phyloP scores from a whole-genome alignment of 2,888 invertebrate genomes.

The Terebella lapidaria region DNA sequence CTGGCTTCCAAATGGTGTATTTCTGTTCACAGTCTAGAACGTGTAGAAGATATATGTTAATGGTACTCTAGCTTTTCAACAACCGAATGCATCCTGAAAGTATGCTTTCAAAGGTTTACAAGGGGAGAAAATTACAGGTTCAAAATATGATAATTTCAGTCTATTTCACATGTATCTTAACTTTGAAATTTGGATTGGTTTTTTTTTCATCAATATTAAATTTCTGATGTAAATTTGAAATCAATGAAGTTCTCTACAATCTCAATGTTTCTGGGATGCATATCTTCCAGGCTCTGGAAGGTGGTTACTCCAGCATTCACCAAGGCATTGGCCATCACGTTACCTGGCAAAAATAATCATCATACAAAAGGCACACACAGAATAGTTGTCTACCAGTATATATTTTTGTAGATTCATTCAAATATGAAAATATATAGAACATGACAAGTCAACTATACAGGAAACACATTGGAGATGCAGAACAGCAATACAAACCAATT shows the following conservation, averaged over 20 bases:
- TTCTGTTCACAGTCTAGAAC: slow-evolving; percentile 66
- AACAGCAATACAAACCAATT: slow-evolving; percentile 56
- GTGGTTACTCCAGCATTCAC: slow-evolving; percentile 66
- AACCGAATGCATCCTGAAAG: too few species aligned
- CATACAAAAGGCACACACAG: neutral
- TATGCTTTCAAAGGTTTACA: too few species aligned
- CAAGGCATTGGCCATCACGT: slow-evolving; percentile 62
- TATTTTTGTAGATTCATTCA: neutral
- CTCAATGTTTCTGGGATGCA: slow-evolving; percentile 71
- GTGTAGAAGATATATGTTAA: neutral
- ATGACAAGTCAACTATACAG: neutral
- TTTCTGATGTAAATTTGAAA: too few species aligned
- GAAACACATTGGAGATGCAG: neutral
- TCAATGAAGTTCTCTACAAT: too few species aligned
- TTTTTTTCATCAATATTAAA: too few species aligned
- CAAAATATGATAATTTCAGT: too few species aligned
- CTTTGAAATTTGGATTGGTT: too few species aligned
- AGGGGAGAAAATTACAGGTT: too few species aligned
- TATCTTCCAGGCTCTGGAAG: slow-evolving; percentile 63
- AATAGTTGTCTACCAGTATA: neutral
- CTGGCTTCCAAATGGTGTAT: slow-evolving; percentile 69
- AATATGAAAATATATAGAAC: neutral
- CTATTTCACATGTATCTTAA: too few species aligned
- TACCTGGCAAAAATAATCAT: slow-evolving; percentile 53
- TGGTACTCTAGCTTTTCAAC: too few species aligned